These are phyloP conservation scores for Cyrtonyx montezumae DNA, from an alignment of 2,113 vertebrate genomes.

Conservation along the genomic window DNA sequence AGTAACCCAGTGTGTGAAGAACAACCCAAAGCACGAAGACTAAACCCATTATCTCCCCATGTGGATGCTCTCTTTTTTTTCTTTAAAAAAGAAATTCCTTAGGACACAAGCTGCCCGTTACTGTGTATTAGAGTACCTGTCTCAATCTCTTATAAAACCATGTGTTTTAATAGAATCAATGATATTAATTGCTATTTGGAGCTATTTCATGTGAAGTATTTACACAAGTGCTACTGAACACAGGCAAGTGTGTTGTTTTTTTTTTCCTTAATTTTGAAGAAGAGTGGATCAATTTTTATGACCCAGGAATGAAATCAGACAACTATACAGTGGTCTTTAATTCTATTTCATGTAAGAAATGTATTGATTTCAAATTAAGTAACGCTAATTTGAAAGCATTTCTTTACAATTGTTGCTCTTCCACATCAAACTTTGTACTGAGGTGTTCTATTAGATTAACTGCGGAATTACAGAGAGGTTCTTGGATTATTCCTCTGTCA, in stretches of 20 bases:
- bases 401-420: not conserved
- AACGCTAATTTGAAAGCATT: not conserved
- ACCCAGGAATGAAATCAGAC: constrained; percentile 15
- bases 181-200: not conserved
- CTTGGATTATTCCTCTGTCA: accelerated
- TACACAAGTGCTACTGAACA: not conserved
- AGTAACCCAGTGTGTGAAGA: not conserved
- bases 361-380: constrained; percentile 37
- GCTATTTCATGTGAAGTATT: not conserved
- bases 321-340: constrained; percentile 1
- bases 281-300: constrained; percentile 19
- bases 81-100: not conserved
- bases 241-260: not conserved
- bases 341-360: constrained; percentile 21
- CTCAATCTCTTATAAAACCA: not conserved
- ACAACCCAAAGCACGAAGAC: not conserved
- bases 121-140: not conserved
- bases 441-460: not conserved
- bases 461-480: not conserved
- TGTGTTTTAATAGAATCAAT: not conserved
- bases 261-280: not conserved
- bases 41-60: not conserved
- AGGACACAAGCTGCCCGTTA: not conserved
- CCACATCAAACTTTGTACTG: not conserved
- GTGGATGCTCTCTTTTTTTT: accelerated